Percentiles rank a stretch among this genome's conserved stretches.
These are phyloP conservation scores for Albula goreensis DNA, from an alignment of 2,113 vertebrate genomes.

Conservation along the genomic window DNA sequence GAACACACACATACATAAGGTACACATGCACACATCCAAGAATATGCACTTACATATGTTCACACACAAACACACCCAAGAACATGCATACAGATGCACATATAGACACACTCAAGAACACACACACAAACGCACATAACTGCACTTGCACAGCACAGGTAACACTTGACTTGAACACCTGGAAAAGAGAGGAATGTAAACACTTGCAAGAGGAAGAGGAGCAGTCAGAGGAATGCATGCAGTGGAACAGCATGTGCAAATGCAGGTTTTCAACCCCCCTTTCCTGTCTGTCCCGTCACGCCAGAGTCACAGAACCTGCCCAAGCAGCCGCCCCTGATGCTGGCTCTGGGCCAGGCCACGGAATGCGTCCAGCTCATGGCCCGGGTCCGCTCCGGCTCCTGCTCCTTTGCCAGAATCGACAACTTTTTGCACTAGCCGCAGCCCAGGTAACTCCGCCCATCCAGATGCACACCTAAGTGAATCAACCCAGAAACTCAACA, in stretches of 20 bases:
- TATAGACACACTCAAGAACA: neutral
- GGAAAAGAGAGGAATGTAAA: too few species aligned
- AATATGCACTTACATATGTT: slow-evolving; percentile 5
- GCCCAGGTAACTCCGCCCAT: slow-evolving; percentile 57
- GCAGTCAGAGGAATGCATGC: too few species aligned
- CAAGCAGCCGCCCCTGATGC: slow-evolving; percentile 96
- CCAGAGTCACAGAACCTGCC: slow-evolving; percentile 97
- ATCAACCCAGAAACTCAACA: too few species aligned
- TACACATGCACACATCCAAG: neutral
- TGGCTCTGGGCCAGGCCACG: slow-evolving; percentile 93
- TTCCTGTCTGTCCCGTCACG: slow-evolving; percentile 37
- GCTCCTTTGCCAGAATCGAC: slow-evolving; percentile 97
- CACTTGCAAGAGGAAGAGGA: too few species aligned
- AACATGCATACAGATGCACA: neutral
- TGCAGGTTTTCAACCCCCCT: neutral
- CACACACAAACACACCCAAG: neutral
- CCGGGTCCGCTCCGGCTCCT: slow-evolving; percentile 89
- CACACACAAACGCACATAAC: slow-evolving; percentile 19
- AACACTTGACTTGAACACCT: too few species aligned
- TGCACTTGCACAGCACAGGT: neutral
- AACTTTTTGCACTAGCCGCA: slow-evolving; percentile 96
- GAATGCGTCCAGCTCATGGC: slow-evolving; percentile 98
- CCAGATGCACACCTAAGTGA: neutral
- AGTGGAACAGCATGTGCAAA: neutral
- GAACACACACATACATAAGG: neutral